These are phyloP conservation scores for Hyposoter didymator DNA, from an alignment of 2,888 invertebrate genomes.

Conservation along the genomic window DNA sequence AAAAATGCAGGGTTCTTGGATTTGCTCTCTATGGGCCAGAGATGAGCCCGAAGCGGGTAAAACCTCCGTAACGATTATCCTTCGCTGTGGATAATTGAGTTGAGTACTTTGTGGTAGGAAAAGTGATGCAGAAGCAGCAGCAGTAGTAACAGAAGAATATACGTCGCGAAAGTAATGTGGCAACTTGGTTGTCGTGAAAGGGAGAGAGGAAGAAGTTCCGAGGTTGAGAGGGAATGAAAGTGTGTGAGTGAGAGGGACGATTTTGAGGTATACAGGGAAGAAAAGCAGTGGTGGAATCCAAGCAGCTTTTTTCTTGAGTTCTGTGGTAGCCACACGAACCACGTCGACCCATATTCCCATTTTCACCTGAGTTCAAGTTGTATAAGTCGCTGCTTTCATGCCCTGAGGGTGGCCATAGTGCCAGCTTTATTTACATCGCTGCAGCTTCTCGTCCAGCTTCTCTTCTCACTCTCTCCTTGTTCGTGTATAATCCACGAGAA, in stretches of 20 bases:
- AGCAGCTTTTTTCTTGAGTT: slow-evolving; percentile 39
- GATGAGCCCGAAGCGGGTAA: slow-evolving; percentile 19
- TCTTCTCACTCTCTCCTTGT: slow-evolving; percentile 31
- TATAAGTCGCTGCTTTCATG: slow-evolving; percentile 56
- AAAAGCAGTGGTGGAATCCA: slow-evolving; percentile 40
- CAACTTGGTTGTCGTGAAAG: slow-evolving; percentile 30
- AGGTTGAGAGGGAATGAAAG: background rate
- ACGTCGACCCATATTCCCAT: slow-evolving; percentile 64
- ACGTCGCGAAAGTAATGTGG: slow-evolving; percentile 20
- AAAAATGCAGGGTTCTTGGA: background rate
- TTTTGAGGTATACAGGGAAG: slow-evolving; percentile 22
- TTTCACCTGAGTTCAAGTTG: slow-evolving; percentile 64
- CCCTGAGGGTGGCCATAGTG: slow-evolving; percentile 52
- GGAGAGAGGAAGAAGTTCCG: slow-evolving; percentile 1
- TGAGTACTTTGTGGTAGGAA: slow-evolving; percentile 53
- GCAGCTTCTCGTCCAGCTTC: slow-evolving; percentile 44
- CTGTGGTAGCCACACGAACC: slow-evolving; percentile 40
- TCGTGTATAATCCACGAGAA: slow-evolving; percentile 58
- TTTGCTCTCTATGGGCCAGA: slow-evolving; percentile 21
- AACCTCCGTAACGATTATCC: slow-evolving; percentile 58
- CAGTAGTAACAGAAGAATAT: slow-evolving; percentile 24
- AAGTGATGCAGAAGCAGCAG: slow-evolving; percentile 47
- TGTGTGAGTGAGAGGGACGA: background rate
- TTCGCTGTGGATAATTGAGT: slow-evolving; percentile 55
- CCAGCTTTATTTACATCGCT: slow-evolving; percentile 60